Evolutionary conservation across 2,113 vertebrate species (phyloP).

Genomic region (Grammomys dolichurus): DNA sequence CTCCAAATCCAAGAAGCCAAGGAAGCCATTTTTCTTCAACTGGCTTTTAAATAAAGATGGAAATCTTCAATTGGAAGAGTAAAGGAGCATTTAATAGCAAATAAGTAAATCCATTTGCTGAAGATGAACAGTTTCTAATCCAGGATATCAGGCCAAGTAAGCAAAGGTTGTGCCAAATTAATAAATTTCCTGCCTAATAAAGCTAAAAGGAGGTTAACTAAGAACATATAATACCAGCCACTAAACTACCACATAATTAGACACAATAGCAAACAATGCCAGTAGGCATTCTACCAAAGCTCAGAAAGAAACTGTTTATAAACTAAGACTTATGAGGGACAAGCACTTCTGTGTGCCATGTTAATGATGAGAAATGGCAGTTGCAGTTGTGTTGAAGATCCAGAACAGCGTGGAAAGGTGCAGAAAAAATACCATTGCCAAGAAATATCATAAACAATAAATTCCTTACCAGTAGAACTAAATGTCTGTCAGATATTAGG

Average conservation of each 20-base stretch:
- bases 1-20: slow-evolving; percentile 41
- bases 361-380: background rate
- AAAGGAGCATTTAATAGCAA: slow-evolving; percentile 71
- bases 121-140: slow-evolving; percentile 57
- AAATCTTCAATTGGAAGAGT: slow-evolving; percentile 60
- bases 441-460: background rate
- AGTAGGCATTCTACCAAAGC: slow-evolving; percentile 43
- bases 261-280: slow-evolving; percentile 42
- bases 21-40: slow-evolving; percentile 54
- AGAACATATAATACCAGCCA: slow-evolving; percentile 53
- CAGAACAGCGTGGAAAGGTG: background rate
- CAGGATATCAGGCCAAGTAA: slow-evolving; percentile 47
- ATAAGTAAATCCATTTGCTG: slow-evolving; percentile 64
- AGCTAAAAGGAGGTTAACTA: slow-evolving; percentile 69
- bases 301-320: slow-evolving; percentile 48
- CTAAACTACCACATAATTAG: slow-evolving; percentile 72
- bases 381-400: background rate
- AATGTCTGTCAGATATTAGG: background rate
- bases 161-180: slow-evolving; percentile 70
- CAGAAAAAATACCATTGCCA: background rate
- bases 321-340: background rate
- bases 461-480: background rate
- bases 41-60: slow-evolving; percentile 72
- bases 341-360: background rate
- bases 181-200: slow-evolving; percentile 72